phyloP scores from a whole-genome alignment of 2,888 invertebrate species.

The Dinocampus coccinellae region DNA sequence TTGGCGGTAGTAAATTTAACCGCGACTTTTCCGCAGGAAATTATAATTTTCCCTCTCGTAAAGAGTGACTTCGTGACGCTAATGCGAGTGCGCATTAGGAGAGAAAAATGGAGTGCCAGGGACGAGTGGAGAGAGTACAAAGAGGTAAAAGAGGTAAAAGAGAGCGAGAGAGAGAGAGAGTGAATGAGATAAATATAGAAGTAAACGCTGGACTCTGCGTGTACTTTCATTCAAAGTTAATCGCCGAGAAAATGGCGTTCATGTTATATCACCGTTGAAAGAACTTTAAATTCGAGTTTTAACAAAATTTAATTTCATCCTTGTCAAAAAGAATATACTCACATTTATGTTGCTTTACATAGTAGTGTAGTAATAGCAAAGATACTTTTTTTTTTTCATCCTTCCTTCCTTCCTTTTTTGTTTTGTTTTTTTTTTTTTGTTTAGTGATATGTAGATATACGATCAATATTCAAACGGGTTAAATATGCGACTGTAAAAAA shows the following conservation, averaged over 20 bases:
- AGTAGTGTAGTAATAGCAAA: no score
- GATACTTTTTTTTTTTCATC: no score
- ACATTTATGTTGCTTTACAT: background rate
- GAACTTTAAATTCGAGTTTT: slow-evolving; percentile 5
- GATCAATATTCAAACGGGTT: slow-evolving; percentile 20
- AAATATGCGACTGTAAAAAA: slow-evolving; percentile 19
- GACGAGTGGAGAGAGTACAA: background rate
- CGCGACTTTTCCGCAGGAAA: slow-evolving; percentile 52
- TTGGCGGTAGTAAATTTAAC: slow-evolving; percentile 50
- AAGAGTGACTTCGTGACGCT: slow-evolving; percentile 47
- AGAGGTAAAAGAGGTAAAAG: slow-evolving; percentile 1
- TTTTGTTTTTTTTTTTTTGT: no score
- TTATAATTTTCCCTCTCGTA: slow-evolving; percentile 57
- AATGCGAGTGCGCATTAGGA: slow-evolving; percentile 39
- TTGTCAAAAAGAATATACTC: background rate
- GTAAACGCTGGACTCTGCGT: slow-evolving; percentile 20
- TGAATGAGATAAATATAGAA: slow-evolving; percentile 9
- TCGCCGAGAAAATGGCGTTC: slow-evolving; percentile 33
- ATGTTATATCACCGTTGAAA: background rate
- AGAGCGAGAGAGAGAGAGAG: no score
- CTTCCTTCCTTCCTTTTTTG: no score
- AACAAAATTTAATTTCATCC: slow-evolving; percentile 13
- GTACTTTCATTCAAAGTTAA: slow-evolving; percentile 22
- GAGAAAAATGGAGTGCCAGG: slow-evolving; percentile 34
- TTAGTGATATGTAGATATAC: background rate